A percentile compares a stretch with the other conserved stretches of the same genome.
phyloP scores from a whole-genome alignment of 2,888 invertebrate species.

The Conops quadrifasciatus region DNA sequence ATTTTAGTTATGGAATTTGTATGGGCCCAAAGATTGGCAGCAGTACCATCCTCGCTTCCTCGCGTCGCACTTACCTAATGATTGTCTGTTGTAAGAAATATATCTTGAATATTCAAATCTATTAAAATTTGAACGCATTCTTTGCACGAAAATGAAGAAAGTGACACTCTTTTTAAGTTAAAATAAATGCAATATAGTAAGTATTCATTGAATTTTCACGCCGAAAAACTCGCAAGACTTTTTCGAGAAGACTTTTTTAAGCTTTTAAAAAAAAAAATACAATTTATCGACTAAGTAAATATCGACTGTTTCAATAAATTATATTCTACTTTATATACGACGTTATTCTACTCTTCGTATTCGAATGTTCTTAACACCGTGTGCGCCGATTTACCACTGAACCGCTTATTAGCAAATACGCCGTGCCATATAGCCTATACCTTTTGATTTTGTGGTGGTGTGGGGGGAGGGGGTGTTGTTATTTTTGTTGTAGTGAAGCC shows the following conservation, averaged over 20 bases:
- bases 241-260: no score
- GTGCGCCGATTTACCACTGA: slow-evolving; percentile 58
- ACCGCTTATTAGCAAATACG: slow-evolving; percentile 28
- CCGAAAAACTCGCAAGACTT: no score
- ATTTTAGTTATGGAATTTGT: no score
- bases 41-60: no score
- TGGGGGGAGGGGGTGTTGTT: slow-evolving; percentile 11
- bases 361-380: slow-evolving; percentile 52
- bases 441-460: neutral
- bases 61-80: slow-evolving; percentile 52
- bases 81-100: slow-evolving; percentile 59
- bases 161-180: no score
- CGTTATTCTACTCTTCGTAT: no score
- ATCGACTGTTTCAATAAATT: no score
- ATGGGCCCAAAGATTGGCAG: no score
- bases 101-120: slow-evolving; percentile 58
- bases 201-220: neutral
- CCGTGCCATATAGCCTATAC: slow-evolving; percentile 40
- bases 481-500: slow-evolving; percentile 23
- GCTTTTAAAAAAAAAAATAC: neutral
- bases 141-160: neutral
- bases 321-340: no score
- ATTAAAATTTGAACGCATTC: slow-evolving; percentile 58
- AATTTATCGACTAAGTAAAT: no score
- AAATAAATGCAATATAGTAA: neutral